Evolutionary conservation across 2,797 vertebrate genomes (phyloP).

Genomic region (Gambelia wislizenii): DNA sequence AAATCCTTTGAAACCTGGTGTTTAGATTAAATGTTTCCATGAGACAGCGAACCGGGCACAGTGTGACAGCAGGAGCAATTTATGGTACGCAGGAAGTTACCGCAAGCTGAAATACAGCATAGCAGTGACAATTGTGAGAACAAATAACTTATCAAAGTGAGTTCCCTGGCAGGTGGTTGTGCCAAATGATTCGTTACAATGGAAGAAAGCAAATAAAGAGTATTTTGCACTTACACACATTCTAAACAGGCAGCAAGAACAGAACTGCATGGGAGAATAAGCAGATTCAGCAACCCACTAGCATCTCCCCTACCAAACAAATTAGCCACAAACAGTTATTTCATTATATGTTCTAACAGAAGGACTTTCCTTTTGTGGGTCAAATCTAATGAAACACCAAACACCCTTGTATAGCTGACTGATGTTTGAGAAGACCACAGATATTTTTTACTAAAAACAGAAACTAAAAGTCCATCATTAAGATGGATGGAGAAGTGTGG

Average conservation of each 20-base stretch:
- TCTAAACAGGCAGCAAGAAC: constrained; percentile 3
- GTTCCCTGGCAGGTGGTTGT: constrained; percentile 51
- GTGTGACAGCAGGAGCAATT: constrained; percentile 62
- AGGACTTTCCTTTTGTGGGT: background rate
- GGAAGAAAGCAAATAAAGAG: constrained; percentile 55
- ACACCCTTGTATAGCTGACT: background rate
- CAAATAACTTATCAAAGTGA: constrained; percentile 52
- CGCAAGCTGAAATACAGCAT: constrained; percentile 47
- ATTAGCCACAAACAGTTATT: background rate
- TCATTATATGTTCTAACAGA: background rate
- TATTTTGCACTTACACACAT: constrained; percentile 60
- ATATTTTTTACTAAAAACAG: background rate
- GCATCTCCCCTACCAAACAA: background rate
- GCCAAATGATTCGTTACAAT: constrained; percentile 55
- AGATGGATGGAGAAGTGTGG: background rate
- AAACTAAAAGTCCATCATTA: background rate
- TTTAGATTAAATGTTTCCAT: constrained; percentile 57
- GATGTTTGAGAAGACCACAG: background rate
- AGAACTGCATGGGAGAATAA: background rate
- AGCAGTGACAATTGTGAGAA: constrained; percentile 57
- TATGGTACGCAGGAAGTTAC: constrained; percentile 60
- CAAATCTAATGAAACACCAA: background rate
- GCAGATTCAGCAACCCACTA: background rate
- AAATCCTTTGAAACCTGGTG: constrained; percentile 42
- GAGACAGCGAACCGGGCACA: constrained; percentile 61